Evolutionary conservation across 2,113 vertebrate species (phyloP).

Genomic region (Microtus ochrogaster): DNA sequence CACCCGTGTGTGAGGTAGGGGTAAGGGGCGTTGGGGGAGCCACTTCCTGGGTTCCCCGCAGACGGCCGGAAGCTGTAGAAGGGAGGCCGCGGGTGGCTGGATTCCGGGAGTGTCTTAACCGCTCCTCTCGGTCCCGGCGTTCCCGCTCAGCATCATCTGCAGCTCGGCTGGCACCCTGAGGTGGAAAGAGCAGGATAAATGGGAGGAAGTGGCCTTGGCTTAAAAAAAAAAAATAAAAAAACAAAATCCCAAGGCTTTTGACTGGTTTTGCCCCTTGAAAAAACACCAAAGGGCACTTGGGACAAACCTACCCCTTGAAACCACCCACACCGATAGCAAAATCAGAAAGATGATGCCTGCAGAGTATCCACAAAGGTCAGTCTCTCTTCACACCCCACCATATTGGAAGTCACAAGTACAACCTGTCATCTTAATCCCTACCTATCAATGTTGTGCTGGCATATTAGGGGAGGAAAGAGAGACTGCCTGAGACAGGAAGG

Average conservation of each 20-base stretch:
- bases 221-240: neutral
- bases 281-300: neutral
- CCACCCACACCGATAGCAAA: fast-evolving
- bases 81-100: constrained; percentile 92
- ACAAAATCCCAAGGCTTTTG: neutral
- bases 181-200: constrained; percentile 30
- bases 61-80: constrained; percentile 93
- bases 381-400: no score
- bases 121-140: constrained; percentile 94
- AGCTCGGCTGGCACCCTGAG: constrained; percentile 93
- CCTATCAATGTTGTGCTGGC: neutral
- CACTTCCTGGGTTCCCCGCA: constrained; percentile 92
- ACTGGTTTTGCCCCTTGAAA: no score
- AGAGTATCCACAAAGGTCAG: no score
- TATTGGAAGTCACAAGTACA: no score
- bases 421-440: neutral
- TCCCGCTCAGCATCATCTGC: constrained; percentile 95
- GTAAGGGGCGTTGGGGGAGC: constrained; percentile 94
- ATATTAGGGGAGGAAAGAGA: neutral
- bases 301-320: neutral
- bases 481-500: neutral
- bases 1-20: constrained; percentile 95
- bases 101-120: constrained; percentile 93
- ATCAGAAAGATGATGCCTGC: neutral
- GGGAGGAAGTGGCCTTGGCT: neutral